Conservation (phyloP, 2,888 invertebrate genomes). For the Operophtera brumata region DNA sequence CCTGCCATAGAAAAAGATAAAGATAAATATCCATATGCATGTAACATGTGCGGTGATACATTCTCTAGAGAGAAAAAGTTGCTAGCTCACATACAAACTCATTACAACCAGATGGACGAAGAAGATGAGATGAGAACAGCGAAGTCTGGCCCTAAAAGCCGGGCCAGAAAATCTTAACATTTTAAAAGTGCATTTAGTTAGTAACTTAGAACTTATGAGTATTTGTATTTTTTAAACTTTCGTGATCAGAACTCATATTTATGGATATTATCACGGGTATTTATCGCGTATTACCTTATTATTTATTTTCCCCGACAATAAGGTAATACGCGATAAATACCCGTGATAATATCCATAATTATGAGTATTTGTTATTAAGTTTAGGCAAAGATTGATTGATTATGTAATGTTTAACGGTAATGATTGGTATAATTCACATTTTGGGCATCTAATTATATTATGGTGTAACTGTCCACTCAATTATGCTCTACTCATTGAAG, state of each 20-base stretch:
- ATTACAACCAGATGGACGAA: constrained; percentile 67
- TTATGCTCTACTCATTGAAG: too few species aligned
- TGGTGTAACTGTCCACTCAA: too few species aligned
- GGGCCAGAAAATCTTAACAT: constrained; percentile 37
- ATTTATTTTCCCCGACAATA: too few species aligned
- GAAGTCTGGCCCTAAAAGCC: constrained; percentile 38
- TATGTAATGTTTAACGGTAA: background rate
- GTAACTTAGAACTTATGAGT: background rate
- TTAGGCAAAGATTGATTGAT: constrained; percentile 2
- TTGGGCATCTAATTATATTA: too few species aligned
- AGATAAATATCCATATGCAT: constrained; percentile 58
- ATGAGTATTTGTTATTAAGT: background rate
- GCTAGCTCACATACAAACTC: constrained; percentile 65
- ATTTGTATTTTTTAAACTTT: too few species aligned
- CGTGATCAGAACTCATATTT: too few species aligned
- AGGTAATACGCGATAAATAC: too few species aligned
- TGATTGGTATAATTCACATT: background rate
- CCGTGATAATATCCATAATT: too few species aligned
- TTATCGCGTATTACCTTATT: too few species aligned
- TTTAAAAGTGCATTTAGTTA: constrained; percentile 7
- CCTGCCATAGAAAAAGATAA: constrained; percentile 40
- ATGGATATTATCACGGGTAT: too few species aligned
- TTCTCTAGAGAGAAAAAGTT: constrained; percentile 72
- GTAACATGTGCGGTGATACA: constrained; percentile 65
- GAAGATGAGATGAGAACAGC: constrained; percentile 52